Base-by-base conservation (phyloP, 2,797 vertebrate genomes). In the Glossophaga mutica region DNA sequence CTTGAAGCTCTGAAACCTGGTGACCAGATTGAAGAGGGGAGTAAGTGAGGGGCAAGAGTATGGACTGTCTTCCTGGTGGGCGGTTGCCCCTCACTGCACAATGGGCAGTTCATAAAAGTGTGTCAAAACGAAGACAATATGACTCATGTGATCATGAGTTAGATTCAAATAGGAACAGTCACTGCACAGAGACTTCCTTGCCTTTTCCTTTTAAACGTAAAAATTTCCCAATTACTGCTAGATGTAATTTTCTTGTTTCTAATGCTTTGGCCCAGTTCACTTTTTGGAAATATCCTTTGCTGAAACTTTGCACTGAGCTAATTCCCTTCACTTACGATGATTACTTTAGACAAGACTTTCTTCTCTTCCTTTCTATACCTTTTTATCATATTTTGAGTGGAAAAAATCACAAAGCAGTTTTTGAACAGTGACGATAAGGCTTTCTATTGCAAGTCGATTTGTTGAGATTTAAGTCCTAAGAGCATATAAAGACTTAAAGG, bases 381-480 rank as follows among this genome's bases (percentile, higher is more conserved):
- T 94, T 94, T 86, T 59, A 48, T 78, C 42, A 32, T 52, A 22
- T 24, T 73, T 93, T 52, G 26, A 71, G 68, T 73, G n/a, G 29
- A 15, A 70, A 59, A 73, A 82, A 70, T 67, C 10, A 82, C 5
- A 81, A 90, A 50, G 21, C 24, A 59, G 42, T 46, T 42, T 57
- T 52, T 42, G n/a, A 62, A 79, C 29, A 88, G 29, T 52, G 29
- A 29, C 34, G 42, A 5, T 48, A 44, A 65, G 44, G 32, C 82
- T 93, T 78, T 96, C 67, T 84, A 57, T 37, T 71, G 16, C 93
- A 94, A 93, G 65, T 55, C 18, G 19, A 29, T 90, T 82, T 73
- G 57, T 67, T 84, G 78, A 83, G 9, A 81, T 67, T 83, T 83
- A 76, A 91, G 19, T 52, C 52, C 55, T 83, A 57, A 85, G 11